phyloP scores from a whole-genome alignment of 1,140 invertebrate species.

The Drosophila bocki region DNA sequence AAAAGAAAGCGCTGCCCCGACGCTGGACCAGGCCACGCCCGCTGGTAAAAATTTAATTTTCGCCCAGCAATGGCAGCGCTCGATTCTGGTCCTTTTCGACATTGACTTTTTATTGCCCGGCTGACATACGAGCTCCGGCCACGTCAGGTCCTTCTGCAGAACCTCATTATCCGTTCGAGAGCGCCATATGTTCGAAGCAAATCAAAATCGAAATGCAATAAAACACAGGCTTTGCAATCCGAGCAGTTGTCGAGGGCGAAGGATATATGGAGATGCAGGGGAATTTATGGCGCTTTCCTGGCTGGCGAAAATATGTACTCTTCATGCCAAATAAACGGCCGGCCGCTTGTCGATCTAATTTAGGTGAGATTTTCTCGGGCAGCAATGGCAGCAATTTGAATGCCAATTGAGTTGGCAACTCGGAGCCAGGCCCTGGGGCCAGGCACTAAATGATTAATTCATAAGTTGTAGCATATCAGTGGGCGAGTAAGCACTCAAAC shows the following conservation, averaged over 20 bases:
- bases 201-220: constrained; percentile 79
- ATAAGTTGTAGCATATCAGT: constrained; percentile 25
- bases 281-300: constrained; percentile 33
- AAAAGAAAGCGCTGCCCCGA: constrained; percentile 50
- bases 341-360: constrained; percentile 6
- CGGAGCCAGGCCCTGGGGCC: constrained; percentile 11
- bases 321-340: constrained; percentile 4
- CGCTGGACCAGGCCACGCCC: constrained; percentile 1
- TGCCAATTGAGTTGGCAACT: constrained; percentile 20
- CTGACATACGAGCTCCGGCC: constrained; percentile 53
- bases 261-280: constrained; percentile 35
- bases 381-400: constrained; percentile 13
- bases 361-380: not conserved
- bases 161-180: constrained; percentile 56
- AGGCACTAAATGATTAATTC: constrained; percentile 30
- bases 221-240: constrained; percentile 44
- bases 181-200: constrained; percentile 49
- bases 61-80: constrained; percentile 34
- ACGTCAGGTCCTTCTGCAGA: constrained; percentile 12
- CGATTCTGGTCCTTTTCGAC: constrained; percentile 26
- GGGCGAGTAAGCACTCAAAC: constrained; percentile 2
- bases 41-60: constrained; percentile 66
- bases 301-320: constrained; percentile 4
- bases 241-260: constrained; percentile 37
- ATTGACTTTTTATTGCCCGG: constrained; percentile 62